Percentiles rank a stretch among this genome's conserved stretches.
Evolutionary conservation across 64 coral and sea anemone species (phyloP).

Genomic region (Pachyseris speciosa): DNA sequence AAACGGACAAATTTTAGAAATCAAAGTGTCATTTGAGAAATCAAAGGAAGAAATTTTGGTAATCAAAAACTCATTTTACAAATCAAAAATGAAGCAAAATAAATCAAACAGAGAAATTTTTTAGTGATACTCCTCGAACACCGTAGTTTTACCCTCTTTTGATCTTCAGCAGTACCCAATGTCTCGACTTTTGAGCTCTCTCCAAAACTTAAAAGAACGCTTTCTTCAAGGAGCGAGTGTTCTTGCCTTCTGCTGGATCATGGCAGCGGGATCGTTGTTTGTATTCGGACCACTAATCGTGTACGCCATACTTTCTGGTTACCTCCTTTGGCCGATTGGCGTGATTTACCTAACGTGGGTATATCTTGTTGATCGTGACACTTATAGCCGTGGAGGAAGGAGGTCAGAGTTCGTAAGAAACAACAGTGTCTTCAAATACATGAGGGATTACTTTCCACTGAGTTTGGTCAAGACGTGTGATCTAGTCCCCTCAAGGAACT

Average conservation of each 20-base stretch:
- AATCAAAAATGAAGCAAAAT: too few relatives aligned
- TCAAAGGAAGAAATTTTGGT: too few relatives aligned
- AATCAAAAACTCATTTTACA: too few relatives aligned
- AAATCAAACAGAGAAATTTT: too few relatives aligned
- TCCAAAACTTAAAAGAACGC: not conserved
- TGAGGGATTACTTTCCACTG: conserved; percentile 73
- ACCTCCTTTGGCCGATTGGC: not conserved
- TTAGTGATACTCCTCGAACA: too few relatives aligned
- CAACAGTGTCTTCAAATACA: not conserved
- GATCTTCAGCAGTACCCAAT: not conserved
- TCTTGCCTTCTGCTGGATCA: not conserved
- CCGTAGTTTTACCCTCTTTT: too few relatives aligned
- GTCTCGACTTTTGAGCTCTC: not conserved
- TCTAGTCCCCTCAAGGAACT: conserved; percentile 50
- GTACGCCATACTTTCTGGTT: not conserved
- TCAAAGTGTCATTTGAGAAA: too few relatives aligned
- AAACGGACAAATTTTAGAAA: too few relatives aligned
- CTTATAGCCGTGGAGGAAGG: not conserved
- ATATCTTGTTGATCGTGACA: too few relatives aligned
- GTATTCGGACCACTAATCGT: not conserved
- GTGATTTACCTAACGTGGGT: not conserved
- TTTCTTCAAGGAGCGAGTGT: not conserved
- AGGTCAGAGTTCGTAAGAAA: conserved; percentile 23
- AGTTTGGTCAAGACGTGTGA: conserved; percentile 51
- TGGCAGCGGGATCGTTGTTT: not conserved